Evolutionary conservation across 2,113 vertebrate species (phyloP).

Genomic region (Ptilonorhynchus violaceus): DNA sequence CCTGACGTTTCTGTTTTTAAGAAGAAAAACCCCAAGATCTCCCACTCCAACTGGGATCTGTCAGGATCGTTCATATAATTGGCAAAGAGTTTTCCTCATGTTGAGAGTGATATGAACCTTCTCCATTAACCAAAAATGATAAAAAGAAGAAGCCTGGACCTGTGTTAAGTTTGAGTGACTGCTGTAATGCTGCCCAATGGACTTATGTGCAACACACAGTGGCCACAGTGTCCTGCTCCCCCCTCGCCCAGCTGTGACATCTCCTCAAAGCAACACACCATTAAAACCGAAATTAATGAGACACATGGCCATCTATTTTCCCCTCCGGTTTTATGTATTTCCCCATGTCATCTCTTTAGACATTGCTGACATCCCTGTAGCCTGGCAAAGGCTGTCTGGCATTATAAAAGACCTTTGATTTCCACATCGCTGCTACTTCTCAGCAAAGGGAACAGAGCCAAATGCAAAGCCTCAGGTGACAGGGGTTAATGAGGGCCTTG

Average conservation of each 20-base stretch:
- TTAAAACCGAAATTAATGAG: constrained; percentile 25
- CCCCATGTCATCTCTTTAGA: constrained; percentile 45
- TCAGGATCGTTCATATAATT: background rate
- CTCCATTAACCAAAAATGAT: background rate
- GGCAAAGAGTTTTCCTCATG: background rate
- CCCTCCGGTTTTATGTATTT: constrained; percentile 38
- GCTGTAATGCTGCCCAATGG: background rate
- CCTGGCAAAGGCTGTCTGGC: constrained; percentile 40
- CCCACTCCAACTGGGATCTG: background rate
- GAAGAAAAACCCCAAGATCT: background rate
- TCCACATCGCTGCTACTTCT: constrained; percentile 52
- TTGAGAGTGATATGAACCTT: background rate
- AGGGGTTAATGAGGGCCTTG: constrained; percentile 27
- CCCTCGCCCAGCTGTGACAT: background rate
- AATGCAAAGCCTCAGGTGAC: constrained; percentile 28
- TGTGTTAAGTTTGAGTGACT: background rate
- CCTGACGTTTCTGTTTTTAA: background rate
- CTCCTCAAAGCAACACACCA: constrained; percentile 23
- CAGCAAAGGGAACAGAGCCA: constrained; percentile 46
- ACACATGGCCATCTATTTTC: background rate
- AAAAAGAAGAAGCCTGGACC: background rate
- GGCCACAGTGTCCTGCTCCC: background rate
- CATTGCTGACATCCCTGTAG: constrained; percentile 11
- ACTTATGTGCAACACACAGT: background rate
- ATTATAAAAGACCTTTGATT: constrained; percentile 50